Conservation (phyloP, 2,113 vertebrate genomes). For the Takifugu bimaculatus region DNA sequence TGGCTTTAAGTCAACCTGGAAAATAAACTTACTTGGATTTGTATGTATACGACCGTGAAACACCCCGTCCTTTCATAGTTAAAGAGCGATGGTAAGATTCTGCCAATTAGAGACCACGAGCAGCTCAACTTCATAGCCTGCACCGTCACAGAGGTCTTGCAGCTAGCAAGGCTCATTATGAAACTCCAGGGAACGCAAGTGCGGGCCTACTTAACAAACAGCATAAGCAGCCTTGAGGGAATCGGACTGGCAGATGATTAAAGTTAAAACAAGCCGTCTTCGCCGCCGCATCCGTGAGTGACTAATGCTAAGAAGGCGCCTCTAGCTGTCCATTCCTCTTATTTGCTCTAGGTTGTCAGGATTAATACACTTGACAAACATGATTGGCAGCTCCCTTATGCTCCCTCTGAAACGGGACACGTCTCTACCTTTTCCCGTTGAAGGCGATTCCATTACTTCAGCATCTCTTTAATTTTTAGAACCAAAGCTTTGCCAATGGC, state of each 20-base stretch:
- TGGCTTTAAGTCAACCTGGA: too few relatives aligned
- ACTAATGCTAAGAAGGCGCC: not conserved
- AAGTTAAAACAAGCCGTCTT: not conserved
- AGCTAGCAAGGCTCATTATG: slow-evolving; percentile 53
- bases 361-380: slow-evolving; percentile 16
- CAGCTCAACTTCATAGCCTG: slow-evolving; percentile 45
- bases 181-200: slow-evolving; percentile 24
- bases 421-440: too few relatives aligned
- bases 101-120: slow-evolving; percentile 49
- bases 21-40: too few relatives aligned
- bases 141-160: slow-evolving; percentile 16
- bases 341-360: slow-evolving; percentile 23
- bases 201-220: slow-evolving; percentile 48
- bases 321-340: not conserved
- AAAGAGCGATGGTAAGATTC: slow-evolving; percentile 4
- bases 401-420: too few relatives aligned
- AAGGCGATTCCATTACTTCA: too few relatives aligned
- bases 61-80: not conserved
- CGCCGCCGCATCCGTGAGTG: not conserved
- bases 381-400: not conserved
- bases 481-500: too few relatives aligned
- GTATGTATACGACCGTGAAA: not conserved
- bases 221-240: slow-evolving; percentile 27
- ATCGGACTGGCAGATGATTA: slow-evolving; percentile 36
- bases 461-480: too few relatives aligned